Percentiles rank a stretch among this genome's conserved stretches.
Conservation (phyloP, 2,113 vertebrate species). For the Nipponia nippon region DNA sequence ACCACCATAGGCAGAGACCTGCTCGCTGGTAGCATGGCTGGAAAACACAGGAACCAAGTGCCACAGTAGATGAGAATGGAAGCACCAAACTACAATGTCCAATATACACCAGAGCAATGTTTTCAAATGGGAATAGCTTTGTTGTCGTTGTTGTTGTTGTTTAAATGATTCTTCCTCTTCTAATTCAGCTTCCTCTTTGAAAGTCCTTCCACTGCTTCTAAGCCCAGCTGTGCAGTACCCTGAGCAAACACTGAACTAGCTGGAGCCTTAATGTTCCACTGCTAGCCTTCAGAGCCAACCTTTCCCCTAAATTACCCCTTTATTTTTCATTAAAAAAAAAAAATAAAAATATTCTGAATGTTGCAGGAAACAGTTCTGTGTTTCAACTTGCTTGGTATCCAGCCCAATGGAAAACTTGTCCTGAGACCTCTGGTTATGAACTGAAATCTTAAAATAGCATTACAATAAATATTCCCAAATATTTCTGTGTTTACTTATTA, state of each 20-base stretch:
- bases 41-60: not conserved
- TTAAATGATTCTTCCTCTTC: not conserved
- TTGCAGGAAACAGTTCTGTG: not conserved
- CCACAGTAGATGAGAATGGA: rapidly evolving
- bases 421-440: not conserved
- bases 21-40: not conserved
- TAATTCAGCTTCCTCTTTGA: not conserved
- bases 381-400: not conserved
- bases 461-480: not conserved
- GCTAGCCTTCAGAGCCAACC: not conserved
- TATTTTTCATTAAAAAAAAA: not conserved
- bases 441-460: not conserved
- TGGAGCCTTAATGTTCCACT: not conserved
- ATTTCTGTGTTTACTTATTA: not conserved
- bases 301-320: not conserved
- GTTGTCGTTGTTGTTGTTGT: not conserved
- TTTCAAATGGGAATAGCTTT: not conserved
- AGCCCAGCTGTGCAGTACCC: not conserved
- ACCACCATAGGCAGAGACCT: not conserved
- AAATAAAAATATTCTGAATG: not conserved
- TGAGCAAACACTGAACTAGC: not conserved
- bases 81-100: not conserved
- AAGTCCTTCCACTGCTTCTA: not conserved
- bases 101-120: not conserved
- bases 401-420: not conserved